These are phyloP conservation scores for Acanthosepion pharaonis DNA, from an alignment of 2,888 invertebrate genomes.

Conservation along the genomic window DNA sequence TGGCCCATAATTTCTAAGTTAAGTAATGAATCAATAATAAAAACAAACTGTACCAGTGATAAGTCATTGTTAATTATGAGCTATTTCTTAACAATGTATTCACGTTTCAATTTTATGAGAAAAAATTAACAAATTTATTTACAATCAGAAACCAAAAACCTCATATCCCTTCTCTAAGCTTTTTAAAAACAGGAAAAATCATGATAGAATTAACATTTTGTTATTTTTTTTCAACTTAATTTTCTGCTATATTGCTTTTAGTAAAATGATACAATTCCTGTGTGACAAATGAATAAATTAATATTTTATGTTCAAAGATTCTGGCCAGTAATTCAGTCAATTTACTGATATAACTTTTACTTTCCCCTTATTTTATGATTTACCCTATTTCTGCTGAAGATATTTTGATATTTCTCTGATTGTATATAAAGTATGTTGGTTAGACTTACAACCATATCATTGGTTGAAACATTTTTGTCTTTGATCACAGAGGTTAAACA, in stretches of 20 bases:
- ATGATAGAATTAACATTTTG: not conserved
- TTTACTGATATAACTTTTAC: not conserved
- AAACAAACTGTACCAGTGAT: no score
- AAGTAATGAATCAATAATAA: no score
- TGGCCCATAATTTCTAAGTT: no score
- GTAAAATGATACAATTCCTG: not conserved
- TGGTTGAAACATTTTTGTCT: not conserved
- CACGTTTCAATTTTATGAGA: no score
- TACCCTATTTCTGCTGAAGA: not conserved
- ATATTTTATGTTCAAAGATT: not conserved
- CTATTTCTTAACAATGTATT: no score
- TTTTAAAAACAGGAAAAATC: no score
- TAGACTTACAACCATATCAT: not conserved
- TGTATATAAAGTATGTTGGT: not conserved
- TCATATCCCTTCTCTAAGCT: no score
- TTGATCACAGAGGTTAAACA: not conserved
- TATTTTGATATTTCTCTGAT: not conserved
- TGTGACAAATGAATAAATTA: not conserved
- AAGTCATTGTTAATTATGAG: no score
- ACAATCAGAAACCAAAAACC: no score
- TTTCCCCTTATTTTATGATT: not conserved
- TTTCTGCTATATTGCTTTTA: not conserved
- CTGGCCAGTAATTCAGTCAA: not conserved
- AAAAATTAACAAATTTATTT: no score
- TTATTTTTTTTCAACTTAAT: not conserved